A percentile compares a stretch with the other conserved stretches of the same genome.
phyloP scores from a whole-genome alignment of 2,797 vertebrate species.

The Ataeniobius toweri region DNA sequence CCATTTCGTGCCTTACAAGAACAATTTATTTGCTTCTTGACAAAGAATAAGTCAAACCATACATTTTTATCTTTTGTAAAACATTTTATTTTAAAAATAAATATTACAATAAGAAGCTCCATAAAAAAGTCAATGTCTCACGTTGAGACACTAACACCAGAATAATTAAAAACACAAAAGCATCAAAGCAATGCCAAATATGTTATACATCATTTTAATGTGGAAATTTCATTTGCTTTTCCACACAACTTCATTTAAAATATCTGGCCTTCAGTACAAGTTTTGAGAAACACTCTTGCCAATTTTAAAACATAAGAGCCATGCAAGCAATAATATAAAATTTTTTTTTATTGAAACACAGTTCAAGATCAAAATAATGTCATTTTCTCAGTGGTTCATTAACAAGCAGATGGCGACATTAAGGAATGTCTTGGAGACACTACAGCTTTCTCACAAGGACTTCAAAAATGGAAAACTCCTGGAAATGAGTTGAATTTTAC shows the following conservation, averaged over 20 bases:
- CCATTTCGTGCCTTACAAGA: background rate
- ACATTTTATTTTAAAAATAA: constrained; percentile 13
- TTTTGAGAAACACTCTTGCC: constrained; percentile 13
- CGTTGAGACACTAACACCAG: constrained; percentile 4
- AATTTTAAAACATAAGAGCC: constrained; percentile 4
- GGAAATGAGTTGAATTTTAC: background rate
- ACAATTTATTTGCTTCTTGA: background rate
- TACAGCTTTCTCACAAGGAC: background rate
- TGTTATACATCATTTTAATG: constrained; percentile 21
- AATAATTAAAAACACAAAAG: constrained; percentile 14
- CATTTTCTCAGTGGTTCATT: constrained; percentile 1
- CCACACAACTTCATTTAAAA: background rate
- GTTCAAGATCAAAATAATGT: background rate
- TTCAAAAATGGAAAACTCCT: background rate
- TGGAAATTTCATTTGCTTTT: constrained; percentile 24
- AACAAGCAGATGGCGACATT: background rate
- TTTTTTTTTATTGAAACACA: constrained; percentile 7
- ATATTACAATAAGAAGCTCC: constrained; percentile 3
- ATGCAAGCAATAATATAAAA: background rate
- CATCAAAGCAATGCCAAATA: constrained; percentile 2
- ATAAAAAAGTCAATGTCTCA: constrained; percentile 30
- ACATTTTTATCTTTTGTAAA: background rate
- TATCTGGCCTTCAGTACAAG: background rate
- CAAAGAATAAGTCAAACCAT: background rate
- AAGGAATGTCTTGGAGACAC: background rate